A percentile compares a stretch with the other conserved stretches of the same genome.
phyloP scores from a whole-genome alignment of 2,888 invertebrate species.

The Mellilla xanthometata region DNA sequence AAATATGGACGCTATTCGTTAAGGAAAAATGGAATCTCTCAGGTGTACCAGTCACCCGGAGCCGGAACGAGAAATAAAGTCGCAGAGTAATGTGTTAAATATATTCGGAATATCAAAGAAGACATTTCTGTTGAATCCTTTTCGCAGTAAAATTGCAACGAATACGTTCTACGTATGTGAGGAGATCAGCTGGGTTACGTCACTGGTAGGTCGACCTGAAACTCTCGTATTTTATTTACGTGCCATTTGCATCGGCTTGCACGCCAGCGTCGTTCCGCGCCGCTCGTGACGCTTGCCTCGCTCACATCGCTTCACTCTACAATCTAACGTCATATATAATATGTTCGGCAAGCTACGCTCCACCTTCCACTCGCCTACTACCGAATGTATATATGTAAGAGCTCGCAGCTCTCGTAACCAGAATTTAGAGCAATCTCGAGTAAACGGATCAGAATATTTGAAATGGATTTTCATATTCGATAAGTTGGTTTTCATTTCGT shows the following conservation, averaged over 20 bases:
- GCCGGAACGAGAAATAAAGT: constrained; percentile 12
- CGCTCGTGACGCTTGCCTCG: constrained; percentile 34
- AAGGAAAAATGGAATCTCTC: constrained; percentile 31
- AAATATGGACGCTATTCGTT: constrained; percentile 48
- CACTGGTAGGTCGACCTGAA: constrained; percentile 25
- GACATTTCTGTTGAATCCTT: not conserved
- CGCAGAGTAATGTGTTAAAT: not conserved
- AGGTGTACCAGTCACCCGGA: constrained; percentile 24
- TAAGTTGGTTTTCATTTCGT: constrained; percentile 11
- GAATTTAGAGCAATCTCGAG: constrained; percentile 15
- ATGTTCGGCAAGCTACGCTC: constrained; percentile 19
- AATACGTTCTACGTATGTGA: constrained; percentile 15
- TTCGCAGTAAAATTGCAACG: constrained; percentile 10
- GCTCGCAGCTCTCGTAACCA: constrained; percentile 11
- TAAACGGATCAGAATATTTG: constrained; percentile 25
- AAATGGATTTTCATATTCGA: constrained; percentile 23
- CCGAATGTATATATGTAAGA: constrained; percentile 13
- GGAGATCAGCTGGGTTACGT: constrained; percentile 19
- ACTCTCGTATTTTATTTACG: constrained; percentile 70
- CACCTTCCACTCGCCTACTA: constrained; percentile 4
- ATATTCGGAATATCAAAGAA: not conserved
- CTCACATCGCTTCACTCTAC: constrained; percentile 36
- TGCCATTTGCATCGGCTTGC: constrained; percentile 56
- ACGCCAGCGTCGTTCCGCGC: constrained; percentile 19
- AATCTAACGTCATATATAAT: constrained; percentile 24